A percentile compares a stretch with the other conserved stretches of the same genome.
phyloP scores from a whole-genome alignment of 2,113 vertebrate species.

The Ochotona curzoniae region DNA sequence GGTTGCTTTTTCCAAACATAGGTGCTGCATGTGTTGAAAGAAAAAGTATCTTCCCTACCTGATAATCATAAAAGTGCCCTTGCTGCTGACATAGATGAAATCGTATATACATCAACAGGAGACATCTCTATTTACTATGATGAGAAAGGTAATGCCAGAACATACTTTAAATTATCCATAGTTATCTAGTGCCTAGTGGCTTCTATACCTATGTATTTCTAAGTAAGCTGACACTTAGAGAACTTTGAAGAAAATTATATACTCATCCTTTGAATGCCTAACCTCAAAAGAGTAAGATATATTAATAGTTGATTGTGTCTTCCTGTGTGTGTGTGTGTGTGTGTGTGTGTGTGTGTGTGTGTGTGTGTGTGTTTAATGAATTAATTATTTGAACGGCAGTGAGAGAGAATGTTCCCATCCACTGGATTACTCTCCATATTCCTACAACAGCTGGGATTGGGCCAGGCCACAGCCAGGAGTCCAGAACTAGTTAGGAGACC shows the following conservation, averaged over 20 bases:
- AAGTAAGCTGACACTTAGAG: background rate
- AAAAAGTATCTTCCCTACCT: constrained; percentile 90
- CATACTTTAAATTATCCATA: background rate
- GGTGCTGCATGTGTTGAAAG: constrained; percentile 91
- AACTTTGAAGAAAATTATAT: background rate
- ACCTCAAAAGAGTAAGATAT: background rate
- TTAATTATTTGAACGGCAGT: too few relatives aligned
- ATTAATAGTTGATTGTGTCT: background rate
- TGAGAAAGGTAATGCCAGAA: constrained; percentile 88
- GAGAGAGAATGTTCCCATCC: too few relatives aligned
- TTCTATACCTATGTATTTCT: background rate
- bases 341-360: background rate
- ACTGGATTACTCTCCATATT: too few relatives aligned
- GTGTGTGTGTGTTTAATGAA: background rate
- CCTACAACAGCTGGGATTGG: too few relatives aligned
- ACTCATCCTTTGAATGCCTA: constrained; percentile 9
- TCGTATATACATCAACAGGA: constrained; percentile 91
- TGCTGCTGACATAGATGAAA: constrained; percentile 91
- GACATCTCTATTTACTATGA: constrained; percentile 95
- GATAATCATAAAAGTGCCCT: constrained; percentile 90
- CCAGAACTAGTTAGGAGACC: too few relatives aligned
- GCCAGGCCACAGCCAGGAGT: too few relatives aligned
- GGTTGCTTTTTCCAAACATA: constrained; percentile 76
- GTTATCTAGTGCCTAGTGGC: background rate
- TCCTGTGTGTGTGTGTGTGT: background rate